Conservation (phyloP, 2,888 invertebrate species). For the Herminia tarsipennalis region DNA sequence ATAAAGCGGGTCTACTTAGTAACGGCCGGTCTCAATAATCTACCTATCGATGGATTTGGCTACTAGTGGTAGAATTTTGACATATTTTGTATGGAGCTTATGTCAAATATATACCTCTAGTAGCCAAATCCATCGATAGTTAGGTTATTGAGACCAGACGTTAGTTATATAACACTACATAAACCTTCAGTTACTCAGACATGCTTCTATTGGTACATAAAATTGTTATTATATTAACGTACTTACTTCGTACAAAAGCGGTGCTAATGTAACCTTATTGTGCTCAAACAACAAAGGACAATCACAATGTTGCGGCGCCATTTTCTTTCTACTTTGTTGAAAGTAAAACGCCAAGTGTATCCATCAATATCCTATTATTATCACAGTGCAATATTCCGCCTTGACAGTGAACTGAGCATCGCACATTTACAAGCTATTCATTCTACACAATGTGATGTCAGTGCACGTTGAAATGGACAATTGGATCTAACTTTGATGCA, state of each 20-base stretch:
- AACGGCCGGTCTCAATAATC: too few relatives aligned
- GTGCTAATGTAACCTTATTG: neutral
- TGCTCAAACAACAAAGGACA: conserved; percentile 12
- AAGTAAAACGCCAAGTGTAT: conserved; percentile 38
- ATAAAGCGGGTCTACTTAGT: too few relatives aligned
- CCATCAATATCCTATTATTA: conserved; percentile 59
- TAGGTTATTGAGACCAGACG: too few relatives aligned
- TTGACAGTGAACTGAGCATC: conserved; percentile 20
- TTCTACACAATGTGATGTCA: conserved; percentile 62
- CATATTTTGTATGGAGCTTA: too few relatives aligned
- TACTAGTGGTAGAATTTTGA: too few relatives aligned
- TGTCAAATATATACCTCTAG: too few relatives aligned
- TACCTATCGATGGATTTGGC: too few relatives aligned
- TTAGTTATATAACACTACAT: too few relatives aligned
- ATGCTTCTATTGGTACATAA: neutral
- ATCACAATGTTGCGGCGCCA: conserved; percentile 3
- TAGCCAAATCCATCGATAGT: too few relatives aligned
- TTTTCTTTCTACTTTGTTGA: conserved; percentile 27
- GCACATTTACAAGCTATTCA: conserved; percentile 74
- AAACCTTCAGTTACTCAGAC: neutral
- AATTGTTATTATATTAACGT: neutral
- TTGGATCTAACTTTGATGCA: conserved; percentile 40
- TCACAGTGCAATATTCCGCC: conserved; percentile 57
- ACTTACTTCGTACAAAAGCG: neutral
- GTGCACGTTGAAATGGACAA: conserved; percentile 51